These are phyloP conservation scores for Gyrodactylus salaris DNA, from an alignment of 1,140 invertebrate species.

Conservation along the genomic window DNA sequence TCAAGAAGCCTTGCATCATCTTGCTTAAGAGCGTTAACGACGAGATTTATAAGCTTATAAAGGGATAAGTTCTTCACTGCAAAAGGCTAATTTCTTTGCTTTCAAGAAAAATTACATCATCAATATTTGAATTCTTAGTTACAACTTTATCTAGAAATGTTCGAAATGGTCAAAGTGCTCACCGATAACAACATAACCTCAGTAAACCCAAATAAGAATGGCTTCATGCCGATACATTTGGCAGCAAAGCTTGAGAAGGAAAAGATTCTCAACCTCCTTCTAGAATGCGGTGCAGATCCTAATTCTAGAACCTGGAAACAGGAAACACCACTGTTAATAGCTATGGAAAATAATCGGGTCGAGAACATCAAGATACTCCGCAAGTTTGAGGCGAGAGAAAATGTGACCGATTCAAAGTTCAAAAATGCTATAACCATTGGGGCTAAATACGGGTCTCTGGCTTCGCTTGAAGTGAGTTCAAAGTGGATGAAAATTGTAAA, in stretches of 20 bases:
- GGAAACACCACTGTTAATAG: not conserved
- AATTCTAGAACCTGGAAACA: not conserved
- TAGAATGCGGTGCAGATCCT: not conserved
- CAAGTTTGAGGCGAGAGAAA: not conserved
- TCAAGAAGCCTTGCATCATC: too few species aligned
- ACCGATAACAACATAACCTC: not conserved
- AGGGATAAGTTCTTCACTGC: too few species aligned
- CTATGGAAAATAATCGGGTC: not conserved
- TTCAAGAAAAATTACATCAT: too few species aligned
- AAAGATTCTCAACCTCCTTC: not conserved
- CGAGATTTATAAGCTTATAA: too few species aligned
- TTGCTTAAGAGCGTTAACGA: too few species aligned
- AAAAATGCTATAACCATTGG: not conserved
- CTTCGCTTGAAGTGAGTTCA: not conserved
- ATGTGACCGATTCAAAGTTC: not conserved
- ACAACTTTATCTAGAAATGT: too few species aligned
- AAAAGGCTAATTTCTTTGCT: too few species aligned
- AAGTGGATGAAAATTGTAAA: too few species aligned
- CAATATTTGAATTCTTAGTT: too few species aligned
- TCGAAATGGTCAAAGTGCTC: not conserved
- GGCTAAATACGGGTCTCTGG: not conserved
- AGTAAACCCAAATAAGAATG: not conserved
- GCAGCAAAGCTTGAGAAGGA: not conserved
- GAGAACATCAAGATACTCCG: not conserved
- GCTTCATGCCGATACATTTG: not conserved